Evolutionary conservation across 2,888 invertebrate species (phyloP).

Genomic region (Andrena trimmerana): DNA sequence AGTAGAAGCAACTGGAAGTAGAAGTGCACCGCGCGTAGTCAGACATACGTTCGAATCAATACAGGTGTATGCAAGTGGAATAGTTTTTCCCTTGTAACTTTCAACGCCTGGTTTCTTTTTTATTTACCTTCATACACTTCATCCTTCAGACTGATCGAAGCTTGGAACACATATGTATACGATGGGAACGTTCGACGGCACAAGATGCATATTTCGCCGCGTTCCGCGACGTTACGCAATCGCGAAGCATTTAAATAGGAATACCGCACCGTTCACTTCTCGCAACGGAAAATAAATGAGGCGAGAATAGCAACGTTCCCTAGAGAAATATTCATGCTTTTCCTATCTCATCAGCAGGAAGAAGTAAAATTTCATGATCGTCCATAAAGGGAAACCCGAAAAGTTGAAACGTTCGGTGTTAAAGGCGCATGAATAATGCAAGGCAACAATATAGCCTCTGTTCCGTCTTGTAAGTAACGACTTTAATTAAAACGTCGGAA

Average conservation of each 20-base stretch:
- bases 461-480: conserved; percentile 25
- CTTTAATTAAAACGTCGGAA: conserved; percentile 43
- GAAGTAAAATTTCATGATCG: neutral
- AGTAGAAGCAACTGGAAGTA: neutral
- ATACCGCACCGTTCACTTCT: conserved; percentile 13
- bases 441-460: conserved; percentile 13
- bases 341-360: neutral
- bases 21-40: neutral
- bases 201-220: conserved; percentile 11
- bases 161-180: neutral
- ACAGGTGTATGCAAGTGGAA: no score
- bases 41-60: neutral
- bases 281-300: conserved; percentile 10
- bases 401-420: conserved; percentile 11
- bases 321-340: neutral
- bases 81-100: no score
- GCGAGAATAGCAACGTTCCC: neutral
- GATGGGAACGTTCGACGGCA: conserved; percentile 7
- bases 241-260: conserved; percentile 26
- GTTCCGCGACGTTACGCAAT: conserved; percentile 14
- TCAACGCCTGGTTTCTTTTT: no score
- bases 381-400: neutral
- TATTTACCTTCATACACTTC: no score
- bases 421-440: conserved; percentile 45
- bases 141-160: no score